Percentiles rank a stretch among this genome's conserved stretches.
Conservation (phyloP, 2,797 vertebrate genomes). For the Gadopsis bispinosus region DNA sequence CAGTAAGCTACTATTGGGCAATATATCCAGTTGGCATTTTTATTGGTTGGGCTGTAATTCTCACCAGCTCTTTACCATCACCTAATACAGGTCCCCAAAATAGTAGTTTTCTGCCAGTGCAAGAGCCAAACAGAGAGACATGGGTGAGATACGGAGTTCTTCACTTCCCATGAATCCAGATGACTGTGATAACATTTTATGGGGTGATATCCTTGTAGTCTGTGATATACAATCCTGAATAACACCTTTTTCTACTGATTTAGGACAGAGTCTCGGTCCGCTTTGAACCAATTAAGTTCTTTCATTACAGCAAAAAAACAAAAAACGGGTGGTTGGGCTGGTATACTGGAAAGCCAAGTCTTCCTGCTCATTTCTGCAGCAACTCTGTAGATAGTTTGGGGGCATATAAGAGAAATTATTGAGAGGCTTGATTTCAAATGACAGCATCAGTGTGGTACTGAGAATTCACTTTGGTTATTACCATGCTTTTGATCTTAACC, state of each 20-base stretch:
- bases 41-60: background rate
- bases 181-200: conserved; percentile 54
- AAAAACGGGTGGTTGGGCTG: background rate
- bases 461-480: conserved; percentile 66
- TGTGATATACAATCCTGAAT: conserved; percentile 48
- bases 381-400: conserved; percentile 24
- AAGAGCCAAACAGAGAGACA: conserved; percentile 29
- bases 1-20: background rate
- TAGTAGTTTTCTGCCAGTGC: conserved; percentile 11
- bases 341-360: conserved; percentile 3
- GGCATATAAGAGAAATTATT: conserved; percentile 38
- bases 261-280: conserved; percentile 80
- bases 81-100: conserved; percentile 8
- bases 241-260: conserved; percentile 84
- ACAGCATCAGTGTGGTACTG: conserved; percentile 43
- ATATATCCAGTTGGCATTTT: background rate
- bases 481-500: conserved; percentile 65
- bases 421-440: conserved; percentile 61
- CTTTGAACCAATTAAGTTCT: conserved; percentile 78
- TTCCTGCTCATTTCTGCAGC: conserved; percentile 23
- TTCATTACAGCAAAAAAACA: conserved; percentile 28
- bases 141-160: conserved; percentile 27
- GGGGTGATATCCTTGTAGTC: conserved; percentile 38
- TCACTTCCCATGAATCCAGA: conserved; percentile 34
- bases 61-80: background rate